Evolutionary conservation across 35 echinoderm and acorn worm genomes (phyloP).

Genomic region (Strongylocentrotus purpuratus): DNA sequence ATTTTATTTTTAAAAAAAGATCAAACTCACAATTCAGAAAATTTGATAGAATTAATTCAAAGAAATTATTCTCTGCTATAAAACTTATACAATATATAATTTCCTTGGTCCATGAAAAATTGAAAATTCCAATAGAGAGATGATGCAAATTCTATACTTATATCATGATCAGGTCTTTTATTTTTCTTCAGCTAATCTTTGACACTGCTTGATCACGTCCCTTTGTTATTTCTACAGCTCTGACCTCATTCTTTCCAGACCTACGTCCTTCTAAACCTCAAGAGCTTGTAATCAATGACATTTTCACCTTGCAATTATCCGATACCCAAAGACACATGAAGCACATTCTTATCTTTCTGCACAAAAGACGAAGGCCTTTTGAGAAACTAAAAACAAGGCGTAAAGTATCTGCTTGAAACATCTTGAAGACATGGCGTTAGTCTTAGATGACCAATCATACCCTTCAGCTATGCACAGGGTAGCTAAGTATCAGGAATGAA

Average conservation of each 20-base stretch:
- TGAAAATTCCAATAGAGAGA: too few relatives aligned
- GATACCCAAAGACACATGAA: background rate
- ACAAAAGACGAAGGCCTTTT: background rate
- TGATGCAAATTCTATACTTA: too few relatives aligned
- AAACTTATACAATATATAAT: too few relatives aligned
- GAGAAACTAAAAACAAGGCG: background rate
- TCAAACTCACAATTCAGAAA: too few relatives aligned
- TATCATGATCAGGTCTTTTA: too few relatives aligned
- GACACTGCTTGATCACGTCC: too few relatives aligned
- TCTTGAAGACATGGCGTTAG: background rate
- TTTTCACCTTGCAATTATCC: background rate
- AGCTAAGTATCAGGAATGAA: background rate
- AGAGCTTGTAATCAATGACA: background rate
- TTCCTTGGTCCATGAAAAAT: too few relatives aligned
- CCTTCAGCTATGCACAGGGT: background rate
- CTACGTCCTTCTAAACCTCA: background rate
- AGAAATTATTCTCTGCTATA: too few relatives aligned
- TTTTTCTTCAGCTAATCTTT: too few relatives aligned
- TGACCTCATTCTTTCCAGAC: background rate
- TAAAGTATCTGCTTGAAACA: background rate
- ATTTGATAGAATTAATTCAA: too few relatives aligned
- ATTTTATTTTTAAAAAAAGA: too few relatives aligned
- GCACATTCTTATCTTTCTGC: background rate
- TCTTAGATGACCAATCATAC: background rate
- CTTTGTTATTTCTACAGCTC: too few relatives aligned